Evolutionary conservation across 2,113 vertebrate genomes (phyloP).

Genomic region (Psittacula cyanocephala): DNA sequence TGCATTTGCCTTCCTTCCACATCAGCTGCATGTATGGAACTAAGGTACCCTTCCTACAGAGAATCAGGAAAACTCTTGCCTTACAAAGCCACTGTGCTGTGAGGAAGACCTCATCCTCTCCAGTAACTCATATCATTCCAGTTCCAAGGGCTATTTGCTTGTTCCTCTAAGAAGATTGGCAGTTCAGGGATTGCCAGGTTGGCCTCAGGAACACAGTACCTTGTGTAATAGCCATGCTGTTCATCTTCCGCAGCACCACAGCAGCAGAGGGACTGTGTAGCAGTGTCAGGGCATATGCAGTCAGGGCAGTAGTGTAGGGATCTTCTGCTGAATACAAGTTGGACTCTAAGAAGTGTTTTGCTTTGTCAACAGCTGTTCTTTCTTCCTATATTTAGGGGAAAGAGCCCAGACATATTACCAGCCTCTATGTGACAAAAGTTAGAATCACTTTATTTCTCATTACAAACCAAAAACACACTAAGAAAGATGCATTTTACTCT

Average conservation of each 20-base stretch:
- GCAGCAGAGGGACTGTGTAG: slow-evolving; percentile 82
- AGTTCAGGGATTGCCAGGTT: rapidly evolving
- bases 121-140: background rate
- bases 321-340: slow-evolving; percentile 83
- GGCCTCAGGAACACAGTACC: slow-evolving; percentile 63
- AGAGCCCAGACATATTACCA: background rate
- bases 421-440: background rate
- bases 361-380: slow-evolving; percentile 82
- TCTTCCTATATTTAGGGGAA: slow-evolving; percentile 77
- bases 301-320: slow-evolving; percentile 89
- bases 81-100: rapidly evolving
- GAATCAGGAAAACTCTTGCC: background rate
- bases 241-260: slow-evolving; percentile 79
- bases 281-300: slow-evolving; percentile 82
- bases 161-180: rapidly evolving
- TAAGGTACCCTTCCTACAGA: background rate
- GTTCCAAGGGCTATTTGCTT: background rate
- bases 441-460: background rate
- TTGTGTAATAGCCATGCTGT: slow-evolving; percentile 89
- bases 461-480: background rate
- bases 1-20: background rate
- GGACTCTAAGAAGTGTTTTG: slow-evolving; percentile 87
- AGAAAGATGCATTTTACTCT: background rate
- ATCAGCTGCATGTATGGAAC: rapidly evolving
- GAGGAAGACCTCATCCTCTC: background rate